A percentile compares a stretch with the other conserved stretches of the same genome.
phyloP scores from a whole-genome alignment of 2,113 vertebrate genomes.

The Micromys minutus region DNA sequence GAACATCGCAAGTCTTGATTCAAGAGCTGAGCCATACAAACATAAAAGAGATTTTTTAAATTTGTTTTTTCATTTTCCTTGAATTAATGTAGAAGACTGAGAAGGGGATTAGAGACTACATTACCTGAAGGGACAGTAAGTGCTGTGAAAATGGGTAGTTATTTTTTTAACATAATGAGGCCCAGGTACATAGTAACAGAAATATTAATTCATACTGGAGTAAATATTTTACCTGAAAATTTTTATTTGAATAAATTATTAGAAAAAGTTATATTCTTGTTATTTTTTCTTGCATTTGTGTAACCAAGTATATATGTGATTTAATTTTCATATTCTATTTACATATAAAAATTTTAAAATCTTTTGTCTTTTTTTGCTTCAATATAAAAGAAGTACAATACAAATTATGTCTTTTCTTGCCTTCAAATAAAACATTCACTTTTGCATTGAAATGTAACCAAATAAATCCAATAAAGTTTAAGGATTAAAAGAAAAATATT shows the following conservation, averaged over 20 bases:
- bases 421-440: neutral
- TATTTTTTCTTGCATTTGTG: neutral
- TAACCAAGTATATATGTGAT: neutral
- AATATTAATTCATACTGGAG: neutral
- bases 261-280: neutral
- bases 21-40: neutral
- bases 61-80: neutral
- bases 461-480: neutral
- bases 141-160: neutral
- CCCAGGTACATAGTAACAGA: neutral
- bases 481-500: neutral
- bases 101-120: neutral
- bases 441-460: neutral
- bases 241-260: neutral
- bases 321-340: neutral
- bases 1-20: neutral
- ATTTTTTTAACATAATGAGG: neutral
- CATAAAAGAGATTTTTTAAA: neutral
- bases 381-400: neutral
- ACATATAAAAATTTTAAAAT: neutral
- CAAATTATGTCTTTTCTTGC: neutral
- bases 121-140: neutral
- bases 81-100: conserved; percentile 5
- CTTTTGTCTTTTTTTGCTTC: neutral
- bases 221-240: neutral